Conservation (phyloP, 2,888 invertebrate genomes). For the Corbicula japonica region DNA sequence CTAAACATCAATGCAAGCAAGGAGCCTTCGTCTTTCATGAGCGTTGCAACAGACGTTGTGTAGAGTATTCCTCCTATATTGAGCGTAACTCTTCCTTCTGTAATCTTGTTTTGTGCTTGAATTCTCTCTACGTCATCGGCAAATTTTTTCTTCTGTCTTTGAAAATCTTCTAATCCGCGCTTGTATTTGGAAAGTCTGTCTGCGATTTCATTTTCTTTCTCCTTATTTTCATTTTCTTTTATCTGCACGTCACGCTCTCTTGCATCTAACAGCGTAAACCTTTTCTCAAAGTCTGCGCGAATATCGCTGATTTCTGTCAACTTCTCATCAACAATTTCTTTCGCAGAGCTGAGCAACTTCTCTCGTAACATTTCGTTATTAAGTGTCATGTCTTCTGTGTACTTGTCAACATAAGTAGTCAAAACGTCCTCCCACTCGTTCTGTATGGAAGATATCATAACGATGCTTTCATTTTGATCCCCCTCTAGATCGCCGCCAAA, state of each 20-base stretch:
- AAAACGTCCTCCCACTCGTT: slow-evolving; percentile 57
- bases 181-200: slow-evolving; percentile 47
- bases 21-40: slow-evolving; percentile 78
- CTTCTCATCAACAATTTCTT: slow-evolving; percentile 51
- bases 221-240: slow-evolving; percentile 38
- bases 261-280: slow-evolving; percentile 37
- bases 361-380: slow-evolving; percentile 38
- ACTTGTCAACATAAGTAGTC: slow-evolving; percentile 42
- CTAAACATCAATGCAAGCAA: slow-evolving; percentile 84
- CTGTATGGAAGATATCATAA: slow-evolving; percentile 55
- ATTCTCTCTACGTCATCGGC: slow-evolving; percentile 65
- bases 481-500: background rate
- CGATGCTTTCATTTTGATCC: slow-evolving; percentile 50
- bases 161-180: slow-evolving; percentile 56
- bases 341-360: slow-evolving; percentile 42
- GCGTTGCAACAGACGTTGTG: slow-evolving; percentile 80
- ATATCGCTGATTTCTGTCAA: slow-evolving; percentile 44
- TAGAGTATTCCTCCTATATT: slow-evolving; percentile 82
- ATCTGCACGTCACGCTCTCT: slow-evolving; percentile 30
- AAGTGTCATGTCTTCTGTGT: slow-evolving; percentile 39
- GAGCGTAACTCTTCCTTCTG: slow-evolving; percentile 81
- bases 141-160: slow-evolving; percentile 57
- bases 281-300: slow-evolving; percentile 45
- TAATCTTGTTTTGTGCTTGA: slow-evolving; percentile 73
- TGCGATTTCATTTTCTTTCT: slow-evolving; percentile 39